A percentile compares a stretch with the other conserved stretches of the same genome.
These are phyloP conservation scores for Macrobrachium rosenbergii DNA, from an alignment of 1,140 invertebrate genomes.

Conservation along the genomic window DNA sequence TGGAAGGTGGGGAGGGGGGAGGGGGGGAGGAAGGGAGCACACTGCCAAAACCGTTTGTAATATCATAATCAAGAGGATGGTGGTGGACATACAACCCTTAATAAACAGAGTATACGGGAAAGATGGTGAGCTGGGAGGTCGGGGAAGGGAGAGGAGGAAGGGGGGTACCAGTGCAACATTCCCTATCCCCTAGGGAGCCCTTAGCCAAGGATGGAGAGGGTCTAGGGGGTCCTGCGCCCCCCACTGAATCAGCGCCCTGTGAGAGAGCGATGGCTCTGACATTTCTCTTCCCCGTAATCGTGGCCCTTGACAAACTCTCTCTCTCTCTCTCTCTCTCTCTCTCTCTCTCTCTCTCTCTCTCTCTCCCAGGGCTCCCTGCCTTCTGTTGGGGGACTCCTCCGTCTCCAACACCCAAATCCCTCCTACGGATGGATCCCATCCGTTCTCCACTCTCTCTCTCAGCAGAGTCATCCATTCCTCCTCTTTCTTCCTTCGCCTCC, in stretches of 20 bases:
- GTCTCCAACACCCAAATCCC: neutral
- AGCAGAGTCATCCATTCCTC: neutral
- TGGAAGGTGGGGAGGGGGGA: too few species aligned
- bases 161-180: neutral
- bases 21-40: too few species aligned
- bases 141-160: neutral
- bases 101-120: too few species aligned
- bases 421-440: neutral
- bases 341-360: constrained; percentile 17
- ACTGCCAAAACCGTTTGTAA: too few species aligned
- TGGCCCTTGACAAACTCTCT: constrained; percentile 11
- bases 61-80: too few species aligned
- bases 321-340: constrained; percentile 8
- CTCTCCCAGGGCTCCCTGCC: constrained; percentile 3
- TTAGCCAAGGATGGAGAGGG: too few species aligned
- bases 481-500: neutral
- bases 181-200: too few species aligned
- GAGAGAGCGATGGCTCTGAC: neutral
- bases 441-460: constrained; percentile 25
- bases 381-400: neutral
- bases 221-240: too few species aligned
- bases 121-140: too few species aligned
- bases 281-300: constrained; percentile 3
- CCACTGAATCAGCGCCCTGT: neutral
- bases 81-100: too few species aligned